Base-by-base conservation (phyloP, 2,113 vertebrate species). In the Butorides virescens region DNA sequence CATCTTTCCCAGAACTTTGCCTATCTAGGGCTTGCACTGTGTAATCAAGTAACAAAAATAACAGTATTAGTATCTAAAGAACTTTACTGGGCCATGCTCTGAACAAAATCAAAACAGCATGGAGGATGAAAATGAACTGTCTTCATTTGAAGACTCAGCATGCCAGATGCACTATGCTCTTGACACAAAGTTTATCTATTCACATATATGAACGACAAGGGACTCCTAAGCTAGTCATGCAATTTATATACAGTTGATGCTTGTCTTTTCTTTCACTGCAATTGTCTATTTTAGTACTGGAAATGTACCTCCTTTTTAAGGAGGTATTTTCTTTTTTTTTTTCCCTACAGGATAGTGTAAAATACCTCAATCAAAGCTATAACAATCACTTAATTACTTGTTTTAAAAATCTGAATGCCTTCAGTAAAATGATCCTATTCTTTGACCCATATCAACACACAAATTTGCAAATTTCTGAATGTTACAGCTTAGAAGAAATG, bases 21-120 rank as follows among this genome's bases (percentile, higher is more conserved):
- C 98, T 99, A 99, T 95, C 98, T 99, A 99, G 92, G 98, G 97
- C 97, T 98, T 98, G 97, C 98, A 98, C 97, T 98, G 97, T 98
- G 96, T 98, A 97, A 99, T 98, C 98, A 98, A 98, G 98, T 98
- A 94, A 98, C 92, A 98, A 96, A 97, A 97, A 98, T 96, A 98
- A 97, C 75, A 97, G 92, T 76, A 97, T 98, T 98, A 98, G 96
- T 72, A 96, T 93, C 91, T 96, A 97, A 90, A 93, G 62, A 90
- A 96, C 62, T 95, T 95, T 92, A 97, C 92, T 95, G 91, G 91
- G 25, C 96, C 65, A 86, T 72, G 77, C 79, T 97, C 97, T 91
- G 95, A 96, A 96, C 90, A 97, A 96, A 96, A 97, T 90, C 88
- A 91, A 86, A 96, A 96, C 92, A 90, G 81, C 56, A 94, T 93